Conservation (phyloP, 1,140 invertebrate species). For the Ceratitis capitata region DNA sequence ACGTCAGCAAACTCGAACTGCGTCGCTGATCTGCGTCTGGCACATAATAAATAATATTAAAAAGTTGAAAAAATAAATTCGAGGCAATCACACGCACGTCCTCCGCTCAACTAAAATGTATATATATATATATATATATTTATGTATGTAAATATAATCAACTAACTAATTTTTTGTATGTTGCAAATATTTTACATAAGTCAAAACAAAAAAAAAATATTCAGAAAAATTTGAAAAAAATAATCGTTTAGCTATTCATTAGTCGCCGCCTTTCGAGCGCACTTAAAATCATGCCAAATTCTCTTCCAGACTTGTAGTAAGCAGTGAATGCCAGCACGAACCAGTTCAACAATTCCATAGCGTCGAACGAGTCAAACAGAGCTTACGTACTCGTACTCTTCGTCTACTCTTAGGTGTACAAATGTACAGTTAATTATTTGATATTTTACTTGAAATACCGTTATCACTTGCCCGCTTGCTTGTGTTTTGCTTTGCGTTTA, state of each 20-base stretch:
- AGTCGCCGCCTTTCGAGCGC: background rate
- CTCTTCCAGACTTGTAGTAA: background rate
- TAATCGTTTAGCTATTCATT: too few species aligned
- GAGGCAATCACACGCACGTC: background rate
- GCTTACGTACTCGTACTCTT: background rate
- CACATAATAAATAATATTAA: background rate
- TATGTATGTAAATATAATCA: background rate
- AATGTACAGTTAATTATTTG: background rate
- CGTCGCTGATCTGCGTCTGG: background rate
- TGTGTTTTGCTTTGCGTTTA: background rate
- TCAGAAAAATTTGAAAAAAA: too few species aligned
- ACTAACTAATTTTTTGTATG: too few species aligned
- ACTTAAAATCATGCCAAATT: background rate
- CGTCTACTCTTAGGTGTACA: background rate
- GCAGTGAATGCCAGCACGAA: background rate
- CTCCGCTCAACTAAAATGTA: background rate
- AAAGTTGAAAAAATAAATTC: background rate
- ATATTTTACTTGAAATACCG: background rate
- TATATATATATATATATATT: background rate
- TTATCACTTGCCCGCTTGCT: slow-evolving; percentile 20
- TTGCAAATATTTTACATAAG: background rate
- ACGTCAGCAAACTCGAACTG: background rate
- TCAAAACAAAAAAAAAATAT: background rate
- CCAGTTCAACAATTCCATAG: background rate
- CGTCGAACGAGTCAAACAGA: background rate